Evolutionary conservation across 2,888 invertebrate species (phyloP).

Genomic region (Stramonita haemastoma): DNA sequence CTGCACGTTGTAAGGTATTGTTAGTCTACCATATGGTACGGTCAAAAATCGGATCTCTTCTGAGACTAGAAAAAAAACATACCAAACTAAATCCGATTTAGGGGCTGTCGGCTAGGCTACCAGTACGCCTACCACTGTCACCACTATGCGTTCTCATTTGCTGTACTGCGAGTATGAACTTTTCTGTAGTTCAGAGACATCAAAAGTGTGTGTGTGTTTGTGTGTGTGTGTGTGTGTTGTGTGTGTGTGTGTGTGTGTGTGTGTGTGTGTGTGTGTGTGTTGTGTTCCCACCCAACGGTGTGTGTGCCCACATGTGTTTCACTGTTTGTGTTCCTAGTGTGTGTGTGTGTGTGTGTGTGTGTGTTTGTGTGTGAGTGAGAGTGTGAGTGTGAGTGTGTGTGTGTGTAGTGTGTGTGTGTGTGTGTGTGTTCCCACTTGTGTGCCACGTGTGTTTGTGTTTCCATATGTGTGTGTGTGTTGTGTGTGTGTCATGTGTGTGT

Average conservation of each 20-base stretch:
- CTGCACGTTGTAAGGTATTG: no score
- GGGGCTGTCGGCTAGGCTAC: no score
- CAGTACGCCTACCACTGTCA: background rate
- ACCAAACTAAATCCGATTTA: no score
- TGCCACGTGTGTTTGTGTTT: background rate
- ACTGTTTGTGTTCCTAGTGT: background rate
- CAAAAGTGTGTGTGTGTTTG: no score
- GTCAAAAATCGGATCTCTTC: no score
- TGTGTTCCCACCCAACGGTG: no score
- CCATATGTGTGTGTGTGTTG: background rate
- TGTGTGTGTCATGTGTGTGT: conserved; percentile 19
- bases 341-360: conserved; percentile 23
- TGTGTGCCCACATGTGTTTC: background rate
- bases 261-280: background rate
- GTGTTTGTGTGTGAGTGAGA: no score
- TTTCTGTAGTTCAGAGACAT: no score
- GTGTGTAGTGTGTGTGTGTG: no score
- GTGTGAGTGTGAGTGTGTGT: conserved; percentile 15
- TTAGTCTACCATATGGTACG: no score
- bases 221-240: background rate
- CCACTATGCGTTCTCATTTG: background rate
- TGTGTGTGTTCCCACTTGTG: no score
- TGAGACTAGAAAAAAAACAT: no score
- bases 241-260: background rate
- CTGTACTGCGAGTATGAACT: background rate